Base-by-base conservation (phyloP, 2,888 invertebrate species). In the Orthosia cruda region DNA sequence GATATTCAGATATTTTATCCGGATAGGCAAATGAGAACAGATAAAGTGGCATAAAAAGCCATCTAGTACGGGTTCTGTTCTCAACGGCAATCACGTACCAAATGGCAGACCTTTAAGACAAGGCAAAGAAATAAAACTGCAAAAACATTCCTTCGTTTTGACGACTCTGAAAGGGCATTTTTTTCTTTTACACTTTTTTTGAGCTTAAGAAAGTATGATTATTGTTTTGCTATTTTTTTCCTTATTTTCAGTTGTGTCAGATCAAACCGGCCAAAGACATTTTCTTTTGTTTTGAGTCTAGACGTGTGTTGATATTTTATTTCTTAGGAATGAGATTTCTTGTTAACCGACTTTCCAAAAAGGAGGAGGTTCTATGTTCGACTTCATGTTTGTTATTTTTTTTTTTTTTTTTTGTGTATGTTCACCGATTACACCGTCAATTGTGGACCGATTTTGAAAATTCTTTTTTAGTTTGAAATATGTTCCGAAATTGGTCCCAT, bases 61-160 rank as follows among this genome's bases (percentile, higher is more conserved):
- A 54, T 20, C 54, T 47, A 13, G 15, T 26, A 2, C 9, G 67
- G 54, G 57, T 20, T 58, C 81, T 81, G 85, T 55, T 49, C 47
- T 20, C 64, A 81, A 84, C 26, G 76, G 54, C 76, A 54, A 57
- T 20, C 57, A 61, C 49, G 67, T 55, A 64, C 54, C 49, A 71
- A 81, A 81, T 55, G 67, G 57, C 52, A 57, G 67, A 55, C 66
- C 63, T 66, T 81, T 70, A 75, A 70, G 52, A 49, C 52, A 74
- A 57, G 59, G 16, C 65, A 47, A 18, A 63, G 16, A 67, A 81
- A 84, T 81, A 81, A 75, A 71, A 81, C 23, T 58, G 68, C 59
- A 58, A 65, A 84, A 68, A 40, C 13, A 67, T 80, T 74, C 74
- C 59, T 66, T 32, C 12, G n/a, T 32, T 73, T 73, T 81, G 68